phyloP scores from a whole-genome alignment of 1,140 invertebrate species.

The Camponotus floridanus region DNA sequence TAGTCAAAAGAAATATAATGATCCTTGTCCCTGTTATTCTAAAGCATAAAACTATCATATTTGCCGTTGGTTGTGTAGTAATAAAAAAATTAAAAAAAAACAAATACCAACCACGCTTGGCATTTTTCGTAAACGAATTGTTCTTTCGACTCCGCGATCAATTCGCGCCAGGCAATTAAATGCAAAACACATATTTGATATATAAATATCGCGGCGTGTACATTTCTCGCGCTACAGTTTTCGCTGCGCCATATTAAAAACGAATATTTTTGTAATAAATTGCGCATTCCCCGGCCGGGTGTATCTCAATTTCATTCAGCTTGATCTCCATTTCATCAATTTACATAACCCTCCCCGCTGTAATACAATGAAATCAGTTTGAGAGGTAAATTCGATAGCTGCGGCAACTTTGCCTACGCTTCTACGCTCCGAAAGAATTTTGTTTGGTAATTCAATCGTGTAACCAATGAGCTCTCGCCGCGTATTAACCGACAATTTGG shows the following conservation, averaged over 20 bases:
- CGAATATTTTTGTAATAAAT: conserved; percentile 64
- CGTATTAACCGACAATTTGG: conserved; percentile 8
- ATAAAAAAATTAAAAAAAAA: conserved; percentile 15
- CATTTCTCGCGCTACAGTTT: conserved; percentile 58
- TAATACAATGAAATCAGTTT: conserved; percentile 64
- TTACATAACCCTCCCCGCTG: conserved; percentile 55
- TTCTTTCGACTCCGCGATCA: conserved; percentile 58
- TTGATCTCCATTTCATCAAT: conserved; percentile 65
- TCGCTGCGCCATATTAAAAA: conserved; percentile 54
- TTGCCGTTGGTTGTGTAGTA: background rate
- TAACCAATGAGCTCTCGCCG: background rate
- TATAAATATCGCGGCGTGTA: conserved; percentile 60
- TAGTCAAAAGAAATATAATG: background rate
- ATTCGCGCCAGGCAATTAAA: conserved; percentile 64
- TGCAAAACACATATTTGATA: conserved; percentile 62
- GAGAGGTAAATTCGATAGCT: conserved; percentile 60
- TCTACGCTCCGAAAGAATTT: conserved; percentile 44
- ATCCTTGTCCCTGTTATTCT: background rate
- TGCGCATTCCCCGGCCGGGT: conserved; percentile 54
- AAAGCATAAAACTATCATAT: conserved; percentile 24
- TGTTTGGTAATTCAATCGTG: conserved; percentile 53
- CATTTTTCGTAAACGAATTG: conserved; percentile 62
- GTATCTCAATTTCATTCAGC: conserved; percentile 59
- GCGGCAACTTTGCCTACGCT: conserved; percentile 43
- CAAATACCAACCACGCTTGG: conserved; percentile 29